phyloP scores from a whole-genome alignment of 2,797 vertebrate genomes.

The Alosa sapidissima region DNA sequence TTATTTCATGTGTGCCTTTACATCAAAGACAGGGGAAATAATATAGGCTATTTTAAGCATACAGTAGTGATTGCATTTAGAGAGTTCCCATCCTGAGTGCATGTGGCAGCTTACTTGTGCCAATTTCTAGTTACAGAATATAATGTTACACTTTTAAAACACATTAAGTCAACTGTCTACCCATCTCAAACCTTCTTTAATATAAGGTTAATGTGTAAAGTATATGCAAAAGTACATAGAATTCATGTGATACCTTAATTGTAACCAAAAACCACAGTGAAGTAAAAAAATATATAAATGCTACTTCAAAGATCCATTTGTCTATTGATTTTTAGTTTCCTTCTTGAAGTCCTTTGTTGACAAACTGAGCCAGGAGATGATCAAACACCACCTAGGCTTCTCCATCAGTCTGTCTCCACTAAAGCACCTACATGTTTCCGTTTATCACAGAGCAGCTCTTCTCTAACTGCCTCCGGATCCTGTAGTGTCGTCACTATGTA shows the following conservation, averaged over 20 bases:
- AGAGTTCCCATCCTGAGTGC: not conserved
- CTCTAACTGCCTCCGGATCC: slow-evolving; percentile 65
- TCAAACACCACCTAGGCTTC: not conserved
- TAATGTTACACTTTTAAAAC: not conserved
- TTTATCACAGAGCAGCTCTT: slow-evolving; percentile 25
- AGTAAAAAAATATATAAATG: not conserved
- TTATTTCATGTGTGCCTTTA: not conserved
- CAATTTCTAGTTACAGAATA: not conserved
- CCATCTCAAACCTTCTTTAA: not conserved
- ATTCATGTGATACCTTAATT: not conserved
- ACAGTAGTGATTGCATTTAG: slow-evolving; percentile 2
- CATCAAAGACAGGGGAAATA: not conserved
- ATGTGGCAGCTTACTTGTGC: not conserved
- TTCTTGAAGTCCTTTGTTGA: not conserved
- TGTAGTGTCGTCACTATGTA: slow-evolving; percentile 71
- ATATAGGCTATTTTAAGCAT: not conserved
- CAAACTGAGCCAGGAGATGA: not conserved
- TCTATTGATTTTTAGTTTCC: not conserved
- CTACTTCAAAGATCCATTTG: not conserved
- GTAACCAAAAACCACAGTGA: not conserved
- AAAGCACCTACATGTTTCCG: slow-evolving; percentile 5
- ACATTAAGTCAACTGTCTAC: not conserved
- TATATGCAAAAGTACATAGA: not conserved
- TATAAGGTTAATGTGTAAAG: not conserved
- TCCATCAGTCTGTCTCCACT: not conserved